Base-by-base conservation (phyloP, 37 sponge, comb jelly and placozoan genomes). In the Halisarca cf. caerulea region DNA sequence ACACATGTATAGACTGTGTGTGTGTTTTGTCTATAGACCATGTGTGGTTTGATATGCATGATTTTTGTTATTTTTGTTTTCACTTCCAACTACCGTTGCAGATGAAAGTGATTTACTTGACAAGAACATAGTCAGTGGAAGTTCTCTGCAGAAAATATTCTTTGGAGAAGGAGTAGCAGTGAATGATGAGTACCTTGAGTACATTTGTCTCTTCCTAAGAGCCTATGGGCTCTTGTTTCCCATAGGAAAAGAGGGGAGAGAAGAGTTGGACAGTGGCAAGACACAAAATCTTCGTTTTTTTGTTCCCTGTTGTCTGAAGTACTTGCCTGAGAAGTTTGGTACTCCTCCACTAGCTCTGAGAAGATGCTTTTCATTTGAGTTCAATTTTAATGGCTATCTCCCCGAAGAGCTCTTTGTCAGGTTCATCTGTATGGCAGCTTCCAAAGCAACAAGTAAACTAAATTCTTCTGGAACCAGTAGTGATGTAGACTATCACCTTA, bases 91-190 rank as follows among this genome's bases (percentile, higher is more conserved):
- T n/a, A n/a, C n/a, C n/a, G n/a, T n/a, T n/a, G n/a, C n/a, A 38
- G 43, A 18, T 60, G 89, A 86, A 18, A 83, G 86, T n/a, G 83
- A 80, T 43, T 89, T 91, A n/a, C 91, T 94, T 1, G 84, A 51
- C 21, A 28, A 88, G 84, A 91, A 91, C 32, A 94, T 90, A 55
- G 80, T 81, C 30, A 60, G 91, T 32, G 89, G 86, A 41, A 83
- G 89, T 53, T 82, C 75, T 32, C 21, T 40, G 54, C 35, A 47
- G 43, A 47, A 47, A 47, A 47, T 47, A 47, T 47, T 47, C 51
- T 47, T 11, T 47, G 51, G 51, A 62, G 30, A 62, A 23, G 15
- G 15, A 23, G 64, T 4, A 62, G 18, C 30, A 62, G 15, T 30
- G 15, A 20, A 68, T 68, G 40, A 70, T 30, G 34, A 60, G 30